Conservation (phyloP, 2,113 vertebrate genomes). For the Syrmaticus mikado region DNA sequence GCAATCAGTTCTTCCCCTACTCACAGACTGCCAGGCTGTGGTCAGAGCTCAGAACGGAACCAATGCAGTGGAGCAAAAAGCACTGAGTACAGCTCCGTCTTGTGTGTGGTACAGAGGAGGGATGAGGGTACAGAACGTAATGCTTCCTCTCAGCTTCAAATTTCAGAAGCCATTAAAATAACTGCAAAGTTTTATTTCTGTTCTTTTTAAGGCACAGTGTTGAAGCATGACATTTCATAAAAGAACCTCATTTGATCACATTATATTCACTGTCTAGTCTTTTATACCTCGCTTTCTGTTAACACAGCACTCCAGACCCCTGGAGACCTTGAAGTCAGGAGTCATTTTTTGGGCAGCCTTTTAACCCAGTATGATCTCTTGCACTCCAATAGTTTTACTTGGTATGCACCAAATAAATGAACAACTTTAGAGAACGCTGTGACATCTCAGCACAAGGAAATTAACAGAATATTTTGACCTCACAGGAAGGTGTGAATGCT, state of each 20-base stretch:
- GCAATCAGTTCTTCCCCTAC: background rate
- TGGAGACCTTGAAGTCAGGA: background rate
- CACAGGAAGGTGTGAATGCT: background rate
- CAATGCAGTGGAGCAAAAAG: background rate
- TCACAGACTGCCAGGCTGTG: background rate
- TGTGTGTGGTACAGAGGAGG: background rate
- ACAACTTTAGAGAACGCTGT: background rate
- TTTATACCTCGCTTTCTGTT: background rate
- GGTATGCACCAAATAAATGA: background rate
- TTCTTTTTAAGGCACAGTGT: background rate
- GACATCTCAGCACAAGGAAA: background rate
- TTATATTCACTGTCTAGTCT: background rate
- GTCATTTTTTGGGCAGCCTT: background rate
- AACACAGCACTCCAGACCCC: background rate
- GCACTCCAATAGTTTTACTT: background rate
- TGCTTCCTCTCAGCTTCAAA: background rate
- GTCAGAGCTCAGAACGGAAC: background rate
- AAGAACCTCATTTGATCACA: background rate
- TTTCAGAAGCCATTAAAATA: background rate
- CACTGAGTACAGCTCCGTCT: background rate
- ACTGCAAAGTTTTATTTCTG: background rate
- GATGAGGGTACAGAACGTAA: background rate
- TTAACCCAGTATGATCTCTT: background rate
- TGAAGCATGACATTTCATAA: background rate
- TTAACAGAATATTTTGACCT: background rate